Base-by-base conservation (phyloP, 2,113 vertebrate genomes). In the Pavo muticus region DNA sequence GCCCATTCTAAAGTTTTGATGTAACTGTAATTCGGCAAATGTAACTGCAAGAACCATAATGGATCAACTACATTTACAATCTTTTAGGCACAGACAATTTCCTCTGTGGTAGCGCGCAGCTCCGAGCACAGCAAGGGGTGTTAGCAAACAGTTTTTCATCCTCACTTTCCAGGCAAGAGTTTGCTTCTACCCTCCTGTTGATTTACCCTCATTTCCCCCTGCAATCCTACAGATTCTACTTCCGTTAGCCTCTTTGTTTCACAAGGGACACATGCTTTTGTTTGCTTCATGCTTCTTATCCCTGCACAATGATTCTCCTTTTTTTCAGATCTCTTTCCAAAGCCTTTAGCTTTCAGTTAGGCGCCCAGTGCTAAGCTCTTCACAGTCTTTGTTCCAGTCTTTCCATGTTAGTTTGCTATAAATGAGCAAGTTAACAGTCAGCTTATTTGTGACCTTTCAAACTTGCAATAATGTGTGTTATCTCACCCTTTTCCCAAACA, bases 211-310 rank as follows among this genome's bases (percentile, higher is more conserved):
- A 68, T 92, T 93, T 40, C 39, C 89, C 84, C 21, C 83, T 88
- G 83, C 76, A 86, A 76, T 79, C 86, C 4, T 0, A 90, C 69
- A 94, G 92, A 88, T 90, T 91, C 90, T 52, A 77, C 76, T 95
- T 97, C 90, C 81, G 7, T 85, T 70, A 5, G 81, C 68, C 82
- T 85, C 78, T 84, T 94, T 96, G 84, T 92, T 94, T 87, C 82
- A 79, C 87, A 94, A 86, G 79, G 50, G 78, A 88, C 89, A 92
- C 74, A 72, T 77, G 78, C 93, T 93, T 94, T 94, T 95, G 84
- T 96, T 94, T 94, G 81, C 78, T 94, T 94, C 91, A 95, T 96
- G 93, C 89, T 96, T 89, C 94, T 96, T 94, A 94, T 95, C 89
- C 93, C 82, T 76, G 78, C 54, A 90, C 91, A 95, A 95, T 94